phyloP scores from a whole-genome alignment of 1,140 invertebrate species.

The Diploscapter pachys region DNA sequence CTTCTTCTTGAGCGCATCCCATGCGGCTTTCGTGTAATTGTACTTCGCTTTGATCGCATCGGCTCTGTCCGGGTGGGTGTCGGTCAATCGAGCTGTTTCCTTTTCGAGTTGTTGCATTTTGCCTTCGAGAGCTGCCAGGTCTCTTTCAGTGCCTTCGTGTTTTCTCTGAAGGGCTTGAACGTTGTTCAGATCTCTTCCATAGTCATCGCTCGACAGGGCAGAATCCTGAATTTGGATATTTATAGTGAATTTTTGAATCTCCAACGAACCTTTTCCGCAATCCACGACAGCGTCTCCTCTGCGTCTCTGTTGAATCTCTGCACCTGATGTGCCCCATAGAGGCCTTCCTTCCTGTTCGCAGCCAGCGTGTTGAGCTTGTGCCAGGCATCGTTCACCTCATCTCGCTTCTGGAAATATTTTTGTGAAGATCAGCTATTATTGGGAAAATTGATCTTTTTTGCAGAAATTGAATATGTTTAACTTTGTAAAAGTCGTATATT shows the following conservation, averaged over 20 bases:
- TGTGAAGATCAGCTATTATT: too few species aligned
- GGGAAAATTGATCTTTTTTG: too few species aligned
- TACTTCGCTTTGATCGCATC: slow-evolving; percentile 86
- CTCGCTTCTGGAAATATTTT: slow-evolving; percentile 62
- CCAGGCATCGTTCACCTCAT: slow-evolving; percentile 95
- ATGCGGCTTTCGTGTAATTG: slow-evolving; percentile 65
- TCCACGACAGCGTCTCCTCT: slow-evolving; percentile 98
- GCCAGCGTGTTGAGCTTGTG: slow-evolving; percentile 85
- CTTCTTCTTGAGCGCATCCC: slow-evolving; percentile 23
- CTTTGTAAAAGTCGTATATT: background rate
- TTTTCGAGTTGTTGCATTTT: slow-evolving; percentile 71
- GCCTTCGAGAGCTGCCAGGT: slow-evolving; percentile 90
- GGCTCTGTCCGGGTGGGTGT: slow-evolving; percentile 84
- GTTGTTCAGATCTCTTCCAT: slow-evolving; percentile 91
- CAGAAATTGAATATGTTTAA: too few species aligned
- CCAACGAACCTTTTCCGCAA: slow-evolving; percentile 76
- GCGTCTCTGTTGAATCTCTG: slow-evolving; percentile 97
- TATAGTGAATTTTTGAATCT: background rate
- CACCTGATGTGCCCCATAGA: slow-evolving; percentile 97
- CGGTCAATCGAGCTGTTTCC: slow-evolving; percentile 85
- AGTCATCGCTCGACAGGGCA: slow-evolving; percentile 91
- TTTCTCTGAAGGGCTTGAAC: slow-evolving; percentile 91
- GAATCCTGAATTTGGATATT: slow-evolving; percentile 67
- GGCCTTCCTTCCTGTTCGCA: slow-evolving; percentile 76
- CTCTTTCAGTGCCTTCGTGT: slow-evolving; percentile 94